Percentiles rank a stretch among this genome's conserved stretches.
These are phyloP conservation scores for Allolobophora icterica DNA, from an alignment of 2,888 invertebrate genomes.

Conservation along the genomic window DNA sequence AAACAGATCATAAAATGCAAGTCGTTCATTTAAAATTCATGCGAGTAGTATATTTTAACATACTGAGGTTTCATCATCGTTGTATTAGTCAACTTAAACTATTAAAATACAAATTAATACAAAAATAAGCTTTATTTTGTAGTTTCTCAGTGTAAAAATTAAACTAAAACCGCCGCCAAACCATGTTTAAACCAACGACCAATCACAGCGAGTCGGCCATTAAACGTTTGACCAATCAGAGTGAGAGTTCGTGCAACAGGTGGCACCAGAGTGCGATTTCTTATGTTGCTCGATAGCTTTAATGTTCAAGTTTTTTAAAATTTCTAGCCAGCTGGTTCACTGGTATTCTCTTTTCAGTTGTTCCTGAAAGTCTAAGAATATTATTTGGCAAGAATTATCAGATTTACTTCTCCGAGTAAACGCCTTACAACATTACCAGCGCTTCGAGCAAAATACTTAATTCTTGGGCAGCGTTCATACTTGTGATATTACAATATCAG, in stretches of 20 bases:
- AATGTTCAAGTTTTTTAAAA: too few species aligned
- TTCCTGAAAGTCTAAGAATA: too few species aligned
- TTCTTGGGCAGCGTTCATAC: too few species aligned
- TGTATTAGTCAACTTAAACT: background rate
- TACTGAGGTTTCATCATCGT: slow-evolving; percentile 29
- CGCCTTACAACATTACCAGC: too few species aligned
- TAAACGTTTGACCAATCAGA: background rate
- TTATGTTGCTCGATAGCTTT: too few species aligned
- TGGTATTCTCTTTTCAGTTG: too few species aligned
- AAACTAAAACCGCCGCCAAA: slow-evolving; percentile 18
- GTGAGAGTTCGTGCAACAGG: background rate
- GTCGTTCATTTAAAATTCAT: background rate
- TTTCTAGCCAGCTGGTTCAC: too few species aligned
- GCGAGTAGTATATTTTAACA: background rate
- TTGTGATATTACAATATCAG: too few species aligned
- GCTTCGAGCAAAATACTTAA: too few species aligned
- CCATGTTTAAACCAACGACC: background rate
- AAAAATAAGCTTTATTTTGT: background rate
- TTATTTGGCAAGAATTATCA: too few species aligned
- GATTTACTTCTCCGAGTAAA: too few species aligned
- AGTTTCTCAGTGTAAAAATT: background rate
- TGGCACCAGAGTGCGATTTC: too few species aligned
- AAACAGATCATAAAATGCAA: background rate
- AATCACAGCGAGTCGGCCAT: background rate
- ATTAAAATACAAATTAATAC: background rate